These are phyloP conservation scores for Ctenodactylus gundi DNA, from an alignment of 2,113 vertebrate species.

Conservation along the genomic window DNA sequence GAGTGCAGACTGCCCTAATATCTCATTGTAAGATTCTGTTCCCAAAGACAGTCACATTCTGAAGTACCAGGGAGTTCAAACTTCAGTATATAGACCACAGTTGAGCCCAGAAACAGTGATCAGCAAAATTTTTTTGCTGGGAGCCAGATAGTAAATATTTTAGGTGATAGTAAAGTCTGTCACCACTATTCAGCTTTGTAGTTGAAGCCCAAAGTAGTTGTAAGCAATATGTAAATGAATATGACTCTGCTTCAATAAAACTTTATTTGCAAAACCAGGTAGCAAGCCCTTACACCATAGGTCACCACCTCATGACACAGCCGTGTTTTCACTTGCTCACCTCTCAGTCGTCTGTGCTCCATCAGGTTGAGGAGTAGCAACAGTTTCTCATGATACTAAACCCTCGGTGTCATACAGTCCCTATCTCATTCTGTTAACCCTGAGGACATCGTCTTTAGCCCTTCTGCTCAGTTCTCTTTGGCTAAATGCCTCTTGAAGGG, in stretches of 20 bases:
- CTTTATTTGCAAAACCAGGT: constrained; percentile 13
- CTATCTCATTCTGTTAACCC: neutral
- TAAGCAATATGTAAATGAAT: neutral
- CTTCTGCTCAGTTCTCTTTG: neutral
- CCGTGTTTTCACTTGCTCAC: neutral
- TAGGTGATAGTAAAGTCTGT: neutral
- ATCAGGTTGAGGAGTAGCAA: neutral
- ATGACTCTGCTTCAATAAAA: neutral
- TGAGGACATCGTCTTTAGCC: neutral
- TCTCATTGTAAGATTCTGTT: neutral
- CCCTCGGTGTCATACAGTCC: neutral
- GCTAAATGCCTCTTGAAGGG: neutral
- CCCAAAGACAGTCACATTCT: neutral
- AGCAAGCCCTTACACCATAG: neutral
- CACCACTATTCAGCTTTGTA: neutral
- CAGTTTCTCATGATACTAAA: neutral
- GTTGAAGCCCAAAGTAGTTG: neutral
- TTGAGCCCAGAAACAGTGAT: neutral
- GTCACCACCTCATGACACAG: no score
- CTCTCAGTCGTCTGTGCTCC: neutral
- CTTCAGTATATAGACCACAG: neutral
- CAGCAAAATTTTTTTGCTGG: neutral
- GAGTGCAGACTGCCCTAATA: neutral
- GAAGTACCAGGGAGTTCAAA: neutral
- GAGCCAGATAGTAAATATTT: neutral